Evolutionary conservation across 2,797 vertebrate species (phyloP).

Genomic region (Micropoecilia bifurca): DNA sequence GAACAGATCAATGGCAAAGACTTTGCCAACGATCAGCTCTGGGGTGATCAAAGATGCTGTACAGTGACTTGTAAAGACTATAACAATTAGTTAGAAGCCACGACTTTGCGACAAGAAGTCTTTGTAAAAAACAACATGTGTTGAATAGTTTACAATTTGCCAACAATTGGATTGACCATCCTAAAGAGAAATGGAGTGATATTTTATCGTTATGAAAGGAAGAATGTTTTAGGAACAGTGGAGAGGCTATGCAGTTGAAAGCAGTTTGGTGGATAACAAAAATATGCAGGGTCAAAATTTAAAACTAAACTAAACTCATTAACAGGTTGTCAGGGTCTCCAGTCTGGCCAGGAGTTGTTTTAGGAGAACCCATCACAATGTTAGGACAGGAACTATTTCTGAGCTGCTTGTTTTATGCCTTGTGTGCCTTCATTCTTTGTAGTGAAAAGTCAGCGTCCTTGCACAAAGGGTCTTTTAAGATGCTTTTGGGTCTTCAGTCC

Average conservation of each 20-base stretch:
- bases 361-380: neutral
- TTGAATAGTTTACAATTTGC: neutral
- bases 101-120: neutral
- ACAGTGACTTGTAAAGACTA: neutral
- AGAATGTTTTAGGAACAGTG: neutral
- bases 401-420: neutral
- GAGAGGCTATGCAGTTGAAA: neutral
- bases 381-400: neutral
- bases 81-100: neutral
- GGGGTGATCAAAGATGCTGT: neutral
- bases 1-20: neutral
- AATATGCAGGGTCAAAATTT: neutral
- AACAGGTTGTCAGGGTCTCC: neutral
- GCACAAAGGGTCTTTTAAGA: neutral
- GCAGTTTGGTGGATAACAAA: neutral
- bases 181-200: neutral
- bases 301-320: neutral
- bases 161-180: neutral
- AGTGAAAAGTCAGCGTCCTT: neutral
- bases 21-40: neutral
- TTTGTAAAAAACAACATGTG: neutral
- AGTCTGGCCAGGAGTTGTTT: neutral
- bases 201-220: neutral
- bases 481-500: neutral
- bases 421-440: neutral